Base-by-base conservation (phyloP, 2,113 vertebrate genomes). In the Rissa tridactyla region DNA sequence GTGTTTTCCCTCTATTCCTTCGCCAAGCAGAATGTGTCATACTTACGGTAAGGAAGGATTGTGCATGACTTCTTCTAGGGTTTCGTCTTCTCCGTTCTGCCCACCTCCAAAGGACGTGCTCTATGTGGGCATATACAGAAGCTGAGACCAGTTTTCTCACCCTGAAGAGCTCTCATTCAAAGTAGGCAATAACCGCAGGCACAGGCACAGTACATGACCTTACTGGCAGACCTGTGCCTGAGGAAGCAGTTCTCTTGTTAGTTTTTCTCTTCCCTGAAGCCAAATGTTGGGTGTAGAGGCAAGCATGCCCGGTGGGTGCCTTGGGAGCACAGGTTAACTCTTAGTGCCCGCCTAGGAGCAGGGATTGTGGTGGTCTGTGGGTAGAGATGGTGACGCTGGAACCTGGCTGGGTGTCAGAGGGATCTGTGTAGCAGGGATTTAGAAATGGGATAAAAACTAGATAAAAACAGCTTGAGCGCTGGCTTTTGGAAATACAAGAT, bases 1-100 rank as follows among this genome's bases (percentile, higher is more conserved):
- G 58, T 99, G 95, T 99, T 99, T 94, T 97, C 96, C 54, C 98
- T 99, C 88, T 99, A 98, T 97, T 99, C 99, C 96, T 99, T 99
- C 90, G 98, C 99, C 90, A 98, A 98, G 95, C 98, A 98, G 95
- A 99, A 98, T 47, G 99, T 98, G 65, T 99, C 98, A 86, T 98
- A 99, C 93, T 91, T 99, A 94, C 99, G 99, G 99, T 99, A 96
- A 97, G 96, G 66, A 76, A 84, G 87, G 84, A 7, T 82, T 51
- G 77, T 54, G 14, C 81, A 46, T 70, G 0, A 36, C 80, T 62
- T 40, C 94, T 86, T 44, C 94, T 86, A 70, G 93, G 83, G 52
- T 77, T 92, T 92, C 55, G 12, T 84, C 64, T 82, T 34, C 83
- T 42, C 57, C 0, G 0, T 25, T 47, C 82, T 70, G 77, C 75